Evolutionary conservation across 2,888 invertebrate genomes (phyloP), one percentile per base, ranked within the genome.

Genomic region (Apoda limacodes): DNA sequence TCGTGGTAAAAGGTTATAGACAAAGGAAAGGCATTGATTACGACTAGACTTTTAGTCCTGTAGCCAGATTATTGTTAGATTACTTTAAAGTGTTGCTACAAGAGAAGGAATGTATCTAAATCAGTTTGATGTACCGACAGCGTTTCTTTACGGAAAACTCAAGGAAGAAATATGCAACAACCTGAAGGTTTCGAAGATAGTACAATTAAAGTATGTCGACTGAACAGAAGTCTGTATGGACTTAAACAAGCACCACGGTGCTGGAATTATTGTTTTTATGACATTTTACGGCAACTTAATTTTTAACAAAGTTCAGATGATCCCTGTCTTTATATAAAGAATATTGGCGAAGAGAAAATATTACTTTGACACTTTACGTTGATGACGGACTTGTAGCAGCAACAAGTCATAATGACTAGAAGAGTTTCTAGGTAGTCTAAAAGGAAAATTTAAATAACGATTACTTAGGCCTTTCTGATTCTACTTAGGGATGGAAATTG

Each of bases 361-460:
- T n/a, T 39, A 80, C 9, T n/a, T n/a, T 29, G 11, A 23, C 22
- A 9, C 13, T 29, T 10, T 29, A 29, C 9, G 29, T 29, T n/a
- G 29, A 29, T 22, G 29, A 29, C 17, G 29, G 22, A 2, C 20
- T 22, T 9, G 9, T 29, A 27, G n/a, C n/a, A n/a, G n/a, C n/a
- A n/a, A n/a, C n/a, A n/a, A n/a, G n/a, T n/a, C n/a, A n/a, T n/a
- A n/a, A n/a, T n/a, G n/a, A n/a, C n/a, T n/a, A n/a, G n/a, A n/a
- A n/a, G n/a, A n/a, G n/a, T n/a, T n/a, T n/a, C n/a, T n/a, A n/a
- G n/a, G n/a, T n/a, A n/a, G n/a, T n/a, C n/a, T n/a, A n/a, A n/a
- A n/a, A n/a, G n/a, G n/a, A n/a, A n/a, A n/a, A n/a, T n/a, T n/a
- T n/a, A n/a, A n/a, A n/a, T n/a, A n/a, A n/a, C n/a, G n/a, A n/a